phyloP scores from a whole-genome alignment of 2,113 vertebrate genomes.

The Arothron firmamentum region DNA sequence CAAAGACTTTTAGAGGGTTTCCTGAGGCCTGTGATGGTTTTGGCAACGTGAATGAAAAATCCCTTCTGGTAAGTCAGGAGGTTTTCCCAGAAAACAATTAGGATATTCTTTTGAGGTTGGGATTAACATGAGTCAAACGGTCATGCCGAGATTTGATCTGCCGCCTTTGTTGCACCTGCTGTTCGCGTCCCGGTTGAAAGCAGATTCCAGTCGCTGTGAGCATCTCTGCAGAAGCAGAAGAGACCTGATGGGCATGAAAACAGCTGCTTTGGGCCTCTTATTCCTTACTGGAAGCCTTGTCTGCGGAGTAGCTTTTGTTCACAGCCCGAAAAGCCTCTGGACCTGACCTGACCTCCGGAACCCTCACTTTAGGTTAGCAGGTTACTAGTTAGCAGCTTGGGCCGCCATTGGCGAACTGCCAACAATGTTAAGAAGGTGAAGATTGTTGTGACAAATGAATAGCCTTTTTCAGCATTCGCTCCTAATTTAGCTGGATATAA shows the following conservation, averaged over 20 bases:
- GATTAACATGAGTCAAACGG: constrained; percentile 14
- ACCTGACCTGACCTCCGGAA: no score
- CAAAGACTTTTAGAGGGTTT: neutral
- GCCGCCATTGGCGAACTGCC: no score
- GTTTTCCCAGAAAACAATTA: constrained; percentile 3
- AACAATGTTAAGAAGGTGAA: no score
- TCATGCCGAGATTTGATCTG: neutral
- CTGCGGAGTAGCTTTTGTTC: neutral
- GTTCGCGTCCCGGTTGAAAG: neutral
- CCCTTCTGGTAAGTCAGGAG: neutral
- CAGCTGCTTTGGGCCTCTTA: neutral
- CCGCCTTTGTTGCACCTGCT: neutral
- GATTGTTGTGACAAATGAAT: no score
- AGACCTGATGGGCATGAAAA: neutral
- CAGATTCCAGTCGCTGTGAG: neutral
- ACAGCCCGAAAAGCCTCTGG: no score
- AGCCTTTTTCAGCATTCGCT: no score
- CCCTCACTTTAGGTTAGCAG: no score
- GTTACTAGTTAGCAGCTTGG: no score
- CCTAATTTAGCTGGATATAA: no score
- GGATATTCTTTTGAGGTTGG: constrained; percentile 9
- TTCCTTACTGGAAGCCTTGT: neutral
- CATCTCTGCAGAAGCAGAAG: neutral
- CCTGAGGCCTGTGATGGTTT: neutral
- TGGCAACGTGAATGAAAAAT: constrained; percentile 12